A percentile compares a stretch with the other conserved stretches of the same genome.
Evolutionary conservation across 2,888 invertebrate genomes (phyloP).

Genomic region (Pinctada fucata): DNA sequence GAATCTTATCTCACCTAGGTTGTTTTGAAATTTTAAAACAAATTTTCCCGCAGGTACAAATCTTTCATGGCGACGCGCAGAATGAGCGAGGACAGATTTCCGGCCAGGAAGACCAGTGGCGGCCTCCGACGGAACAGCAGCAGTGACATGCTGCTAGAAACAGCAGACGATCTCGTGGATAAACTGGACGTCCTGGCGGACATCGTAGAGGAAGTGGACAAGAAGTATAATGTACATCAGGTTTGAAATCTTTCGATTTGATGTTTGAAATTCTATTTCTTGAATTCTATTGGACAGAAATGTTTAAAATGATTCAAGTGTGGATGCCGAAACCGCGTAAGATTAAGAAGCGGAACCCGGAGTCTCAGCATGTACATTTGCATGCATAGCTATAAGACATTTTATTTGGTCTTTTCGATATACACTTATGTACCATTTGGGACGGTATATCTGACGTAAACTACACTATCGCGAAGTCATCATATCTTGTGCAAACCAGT

Average conservation of each 20-base stretch:
- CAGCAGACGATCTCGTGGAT: slow-evolving; percentile 63
- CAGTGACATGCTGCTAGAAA: slow-evolving; percentile 60
- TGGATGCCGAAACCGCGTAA: no score
- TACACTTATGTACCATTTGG: no score
- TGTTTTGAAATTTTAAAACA: no score
- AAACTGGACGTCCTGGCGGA: slow-evolving; percentile 61
- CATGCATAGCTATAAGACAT: no score
- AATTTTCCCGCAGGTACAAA: neutral
- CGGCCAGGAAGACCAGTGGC: slow-evolving; percentile 30
- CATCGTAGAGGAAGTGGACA: slow-evolving; percentile 61
- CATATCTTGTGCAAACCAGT: no score
- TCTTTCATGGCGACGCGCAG: neutral
- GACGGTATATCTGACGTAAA: no score
- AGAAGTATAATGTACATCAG: slow-evolving; percentile 43
- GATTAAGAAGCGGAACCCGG: no score
- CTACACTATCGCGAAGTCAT: no score
- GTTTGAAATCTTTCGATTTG: neutral
- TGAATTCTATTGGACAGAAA: neutral
- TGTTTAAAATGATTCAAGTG: no score
- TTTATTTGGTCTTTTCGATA: no score
- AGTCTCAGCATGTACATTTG: neutral
- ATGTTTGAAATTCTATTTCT: slow-evolving; percentile 1
- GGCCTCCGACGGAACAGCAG: slow-evolving; percentile 38
- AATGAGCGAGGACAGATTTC: slow-evolving; percentile 1
- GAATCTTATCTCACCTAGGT: no score